Conservation (phyloP, 1,140 invertebrate genomes). For the Nasonia vitripennis region DNA sequence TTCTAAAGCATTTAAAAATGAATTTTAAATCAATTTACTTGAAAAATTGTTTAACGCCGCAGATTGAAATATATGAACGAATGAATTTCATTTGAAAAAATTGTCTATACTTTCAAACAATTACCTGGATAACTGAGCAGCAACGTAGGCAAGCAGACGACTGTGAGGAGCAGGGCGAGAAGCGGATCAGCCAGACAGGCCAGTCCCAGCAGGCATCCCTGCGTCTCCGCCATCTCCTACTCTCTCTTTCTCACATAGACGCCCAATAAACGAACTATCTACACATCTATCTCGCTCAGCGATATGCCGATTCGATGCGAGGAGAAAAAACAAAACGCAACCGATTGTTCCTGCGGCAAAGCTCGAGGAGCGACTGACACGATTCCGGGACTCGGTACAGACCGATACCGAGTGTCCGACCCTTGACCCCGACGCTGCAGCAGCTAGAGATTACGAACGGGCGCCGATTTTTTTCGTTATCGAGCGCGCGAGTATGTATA, state of each 20-base stretch:
- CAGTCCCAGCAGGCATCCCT: background rate
- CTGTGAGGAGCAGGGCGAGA: conserved; percentile 25
- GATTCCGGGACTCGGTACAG: background rate
- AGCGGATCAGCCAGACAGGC: conserved; percentile 23
- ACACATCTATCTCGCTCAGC: background rate
- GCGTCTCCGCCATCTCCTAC: conserved; percentile 13
- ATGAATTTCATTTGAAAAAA: too few relatives aligned
- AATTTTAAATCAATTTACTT: too few relatives aligned
- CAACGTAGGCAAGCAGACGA: conserved; percentile 21
- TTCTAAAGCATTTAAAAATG: too few relatives aligned
- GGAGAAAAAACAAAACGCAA: too few relatives aligned
- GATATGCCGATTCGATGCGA: too few relatives aligned
- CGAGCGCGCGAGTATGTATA: too few relatives aligned
- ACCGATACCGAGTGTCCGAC: background rate
- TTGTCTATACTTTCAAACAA: too few relatives aligned
- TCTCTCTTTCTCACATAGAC: background rate
- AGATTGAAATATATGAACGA: too few relatives aligned
- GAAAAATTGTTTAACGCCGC: too few relatives aligned
- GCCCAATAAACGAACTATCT: background rate
- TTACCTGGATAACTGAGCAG: conserved; percentile 38
- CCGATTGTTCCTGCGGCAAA: background rate
- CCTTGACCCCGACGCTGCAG: conserved; percentile 13
- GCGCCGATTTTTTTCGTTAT: background rate
- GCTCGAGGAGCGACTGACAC: background rate
- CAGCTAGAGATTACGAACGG: background rate